These are phyloP conservation scores for Cataglyphis albicans DNA, from an alignment of 2,888 invertebrate species.

Conservation along the genomic window DNA sequence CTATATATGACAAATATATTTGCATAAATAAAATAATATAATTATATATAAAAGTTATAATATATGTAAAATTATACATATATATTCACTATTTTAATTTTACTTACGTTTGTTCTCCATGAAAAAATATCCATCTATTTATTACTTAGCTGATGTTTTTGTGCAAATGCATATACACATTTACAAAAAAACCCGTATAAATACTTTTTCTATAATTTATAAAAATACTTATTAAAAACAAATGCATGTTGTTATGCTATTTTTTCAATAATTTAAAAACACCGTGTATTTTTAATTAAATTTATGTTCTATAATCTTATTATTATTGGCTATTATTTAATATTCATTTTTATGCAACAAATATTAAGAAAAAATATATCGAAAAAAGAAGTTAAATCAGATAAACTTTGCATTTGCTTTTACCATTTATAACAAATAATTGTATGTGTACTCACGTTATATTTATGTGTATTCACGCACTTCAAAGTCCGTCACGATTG, in stretches of 20 bases:
- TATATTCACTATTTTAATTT: not conserved
- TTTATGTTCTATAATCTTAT: not conserved
- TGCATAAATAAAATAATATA: not conserved
- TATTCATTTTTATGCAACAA: not conserved
- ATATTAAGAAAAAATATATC: not conserved
- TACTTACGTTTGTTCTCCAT: not conserved
- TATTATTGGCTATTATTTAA: not conserved
- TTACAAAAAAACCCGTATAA: not conserved
- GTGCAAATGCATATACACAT: not conserved
- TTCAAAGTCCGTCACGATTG: constrained; percentile 76
- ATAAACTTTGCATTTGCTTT: not conserved
- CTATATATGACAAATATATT: not conserved
- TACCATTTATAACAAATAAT: constrained; percentile 14
- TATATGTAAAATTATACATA: not conserved
- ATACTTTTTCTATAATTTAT: not conserved
- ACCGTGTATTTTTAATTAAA: not conserved
- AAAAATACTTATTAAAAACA: not conserved
- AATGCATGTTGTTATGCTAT: not conserved
- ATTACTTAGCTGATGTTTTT: not conserved
- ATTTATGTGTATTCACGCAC: constrained; percentile 61
- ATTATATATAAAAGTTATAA: not conserved
- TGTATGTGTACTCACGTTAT: constrained; percentile 77
- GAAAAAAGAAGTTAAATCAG: constrained; percentile 11
- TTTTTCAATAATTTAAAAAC: not conserved
- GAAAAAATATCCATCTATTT: not conserved